Conservation (phyloP, 1,140 invertebrate genomes). For the Scaptomyza montana region DNA sequence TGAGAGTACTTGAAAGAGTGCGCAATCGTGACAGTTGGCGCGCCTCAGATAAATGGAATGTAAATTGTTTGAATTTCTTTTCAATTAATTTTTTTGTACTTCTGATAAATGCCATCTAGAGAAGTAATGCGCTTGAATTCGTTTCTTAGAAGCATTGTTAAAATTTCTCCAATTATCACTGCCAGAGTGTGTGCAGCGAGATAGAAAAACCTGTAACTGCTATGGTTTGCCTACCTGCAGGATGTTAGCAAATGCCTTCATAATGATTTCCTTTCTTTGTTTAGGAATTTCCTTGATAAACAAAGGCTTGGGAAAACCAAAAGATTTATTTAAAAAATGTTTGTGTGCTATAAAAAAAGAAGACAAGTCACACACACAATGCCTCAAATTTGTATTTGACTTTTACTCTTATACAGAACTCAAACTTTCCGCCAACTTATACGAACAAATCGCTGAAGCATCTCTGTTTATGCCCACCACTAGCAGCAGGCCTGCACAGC, state of each 20-base stretch:
- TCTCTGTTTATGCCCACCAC: slow-evolving; percentile 24
- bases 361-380: too few species aligned
- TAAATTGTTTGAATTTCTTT: slow-evolving; percentile 75
- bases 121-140: slow-evolving; percentile 18
- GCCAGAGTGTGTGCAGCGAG: background rate
- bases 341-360: background rate
- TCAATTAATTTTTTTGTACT: slow-evolving; percentile 58
- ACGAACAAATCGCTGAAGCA: slow-evolving; percentile 23
- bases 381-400: too few species aligned
- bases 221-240: slow-evolving; percentile 55
- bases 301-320: slow-evolving; percentile 5
- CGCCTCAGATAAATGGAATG: slow-evolving; percentile 64
- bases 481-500: slow-evolving; percentile 34
- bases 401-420: background rate
- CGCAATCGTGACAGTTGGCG: slow-evolving; percentile 44
- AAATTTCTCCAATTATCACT: slow-evolving; percentile 58
- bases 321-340: background rate
- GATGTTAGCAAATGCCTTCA: slow-evolving; percentile 35
- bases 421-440: slow-evolving; percentile 32
- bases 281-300: slow-evolving; percentile 30
- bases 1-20: slow-evolving; percentile 38
- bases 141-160: slow-evolving; percentile 50
- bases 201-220: slow-evolving; percentile 1
- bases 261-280: slow-evolving; percentile 38
- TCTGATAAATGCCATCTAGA: slow-evolving; percentile 52